Evolutionary conservation across 2,888 invertebrate genomes (phyloP).

Genomic region (Rapana venosa): DNA sequence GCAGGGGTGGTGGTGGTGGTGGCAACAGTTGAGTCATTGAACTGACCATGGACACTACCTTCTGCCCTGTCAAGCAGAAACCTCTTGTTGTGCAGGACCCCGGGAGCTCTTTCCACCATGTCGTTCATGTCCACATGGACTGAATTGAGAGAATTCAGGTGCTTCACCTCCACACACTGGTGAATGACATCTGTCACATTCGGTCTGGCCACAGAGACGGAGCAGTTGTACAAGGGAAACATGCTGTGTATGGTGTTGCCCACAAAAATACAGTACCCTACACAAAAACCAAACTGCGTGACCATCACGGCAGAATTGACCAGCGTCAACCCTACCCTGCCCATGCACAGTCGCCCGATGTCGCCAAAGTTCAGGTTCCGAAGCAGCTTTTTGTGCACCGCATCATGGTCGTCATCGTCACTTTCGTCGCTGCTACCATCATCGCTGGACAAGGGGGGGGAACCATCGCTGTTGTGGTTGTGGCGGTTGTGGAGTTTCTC

Average conservation of each 20-base stretch:
- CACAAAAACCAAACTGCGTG: constrained; percentile 75
- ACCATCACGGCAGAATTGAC: constrained; percentile 72
- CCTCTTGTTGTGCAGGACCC: constrained; percentile 21
- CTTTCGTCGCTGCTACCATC: background rate
- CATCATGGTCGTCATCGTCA: constrained; percentile 15
- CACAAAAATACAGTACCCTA: constrained; percentile 75
- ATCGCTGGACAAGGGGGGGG: background rate
- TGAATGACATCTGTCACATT: background rate
- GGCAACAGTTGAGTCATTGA: background rate
- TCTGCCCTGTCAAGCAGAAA: background rate
- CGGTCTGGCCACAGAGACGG: constrained; percentile 30
- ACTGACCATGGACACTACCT: background rate
- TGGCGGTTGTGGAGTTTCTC: background rate
- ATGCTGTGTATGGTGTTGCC: constrained; percentile 72
- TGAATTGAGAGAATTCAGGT: constrained; percentile 31
- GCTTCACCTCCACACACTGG: constrained; percentile 24
- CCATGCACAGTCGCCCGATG: constrained; percentile 70
- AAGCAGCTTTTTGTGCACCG: constrained; percentile 54
- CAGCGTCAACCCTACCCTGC: constrained; percentile 64
- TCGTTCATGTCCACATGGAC: constrained; percentile 11
- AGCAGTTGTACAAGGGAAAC: constrained; percentile 65
- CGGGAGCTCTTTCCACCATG: background rate
- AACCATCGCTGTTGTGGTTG: background rate
- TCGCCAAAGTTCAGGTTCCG: constrained; percentile 72
- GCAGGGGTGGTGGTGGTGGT: background rate